Percentiles rank a stretch among this genome's conserved stretches.
Evolutionary conservation across 2,888 invertebrate genomes (phyloP).

Genomic region (Troglohyphantes excavatus): DNA sequence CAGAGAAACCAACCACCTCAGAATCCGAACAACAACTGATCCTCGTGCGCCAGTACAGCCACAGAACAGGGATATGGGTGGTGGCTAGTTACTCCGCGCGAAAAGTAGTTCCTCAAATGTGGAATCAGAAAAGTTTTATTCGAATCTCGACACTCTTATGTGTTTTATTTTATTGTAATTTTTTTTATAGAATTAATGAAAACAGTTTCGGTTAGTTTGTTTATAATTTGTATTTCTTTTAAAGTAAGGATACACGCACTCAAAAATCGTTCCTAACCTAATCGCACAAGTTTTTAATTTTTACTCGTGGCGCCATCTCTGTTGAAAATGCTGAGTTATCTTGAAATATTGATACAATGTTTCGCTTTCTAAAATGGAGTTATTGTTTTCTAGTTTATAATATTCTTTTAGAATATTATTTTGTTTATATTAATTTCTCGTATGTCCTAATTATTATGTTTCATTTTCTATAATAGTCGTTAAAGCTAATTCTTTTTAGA

Average conservation of each 20-base stretch:
- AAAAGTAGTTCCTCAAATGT: neutral
- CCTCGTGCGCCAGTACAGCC: neutral
- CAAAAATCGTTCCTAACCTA: neutral
- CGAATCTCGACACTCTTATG: neutral
- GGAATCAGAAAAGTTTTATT: neutral
- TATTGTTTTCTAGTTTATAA: too few species aligned
- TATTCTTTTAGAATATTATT: too few species aligned
- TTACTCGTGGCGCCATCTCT: slow-evolving; percentile 34
- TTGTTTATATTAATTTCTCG: too few species aligned
- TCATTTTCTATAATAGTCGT: too few species aligned
- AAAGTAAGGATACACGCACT: slow-evolving; percentile 12
- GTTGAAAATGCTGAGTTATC: neutral
- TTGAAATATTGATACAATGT: neutral
- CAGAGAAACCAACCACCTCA: neutral
- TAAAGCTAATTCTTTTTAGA: too few species aligned
- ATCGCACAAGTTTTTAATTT: neutral
- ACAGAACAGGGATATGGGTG: neutral
- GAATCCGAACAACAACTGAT: slow-evolving; percentile 25
- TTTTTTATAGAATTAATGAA: neutral
- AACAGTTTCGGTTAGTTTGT: slow-evolving; percentile 5
- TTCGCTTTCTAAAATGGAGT: neutral
- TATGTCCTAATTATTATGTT: too few species aligned
- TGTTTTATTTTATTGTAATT: neutral
- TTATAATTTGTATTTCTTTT: neutral
- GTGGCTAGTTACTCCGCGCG: slow-evolving; percentile 10